phyloP scores from a whole-genome alignment of 1,140 invertebrate species.

The Lordiphosa stackelbergi region DNA sequence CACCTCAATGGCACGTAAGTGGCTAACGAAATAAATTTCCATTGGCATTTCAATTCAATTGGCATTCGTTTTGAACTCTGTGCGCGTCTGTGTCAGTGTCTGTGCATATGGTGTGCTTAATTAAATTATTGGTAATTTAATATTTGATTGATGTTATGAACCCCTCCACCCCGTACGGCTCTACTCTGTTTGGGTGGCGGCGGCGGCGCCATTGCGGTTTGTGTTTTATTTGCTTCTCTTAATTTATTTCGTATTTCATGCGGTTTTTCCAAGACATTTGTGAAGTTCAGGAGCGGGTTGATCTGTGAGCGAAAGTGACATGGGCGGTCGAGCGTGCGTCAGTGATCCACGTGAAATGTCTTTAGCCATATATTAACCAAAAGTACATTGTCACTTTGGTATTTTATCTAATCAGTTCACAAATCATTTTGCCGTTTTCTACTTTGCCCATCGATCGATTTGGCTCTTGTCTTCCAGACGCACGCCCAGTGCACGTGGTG shows the following conservation, averaged over 20 bases:
- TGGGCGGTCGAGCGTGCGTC: conserved; percentile 15
- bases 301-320: conserved; percentile 58
- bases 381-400: conserved; percentile 46
- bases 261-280: conserved; percentile 44
- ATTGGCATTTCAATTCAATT: conserved; percentile 71
- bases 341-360: conserved; percentile 1
- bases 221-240: conserved; percentile 32
- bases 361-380: conserved; percentile 31
- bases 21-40: conserved; percentile 40
- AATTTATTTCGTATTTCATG: conserved; percentile 53
- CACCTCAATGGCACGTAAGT: conserved; percentile 75
- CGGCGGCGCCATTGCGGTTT: conserved; percentile 53
- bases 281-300: conserved; percentile 71
- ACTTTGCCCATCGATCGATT: conserved; percentile 1
- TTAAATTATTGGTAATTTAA: conserved; percentile 77
- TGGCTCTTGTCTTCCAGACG: no score
- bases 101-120: conserved; percentile 71
- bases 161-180: conserved; percentile 20
- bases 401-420: conserved; percentile 59
- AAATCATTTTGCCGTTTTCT: no score
- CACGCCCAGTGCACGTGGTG: no score
- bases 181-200: no score
- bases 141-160: conserved; percentile 74
- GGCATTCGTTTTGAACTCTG: conserved; percentile 70
- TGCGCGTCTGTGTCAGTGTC: conserved; percentile 15